Evolutionary conservation across 1,140 invertebrate genomes (phyloP).

Genomic region (Ceratosolen solmsi): DNA sequence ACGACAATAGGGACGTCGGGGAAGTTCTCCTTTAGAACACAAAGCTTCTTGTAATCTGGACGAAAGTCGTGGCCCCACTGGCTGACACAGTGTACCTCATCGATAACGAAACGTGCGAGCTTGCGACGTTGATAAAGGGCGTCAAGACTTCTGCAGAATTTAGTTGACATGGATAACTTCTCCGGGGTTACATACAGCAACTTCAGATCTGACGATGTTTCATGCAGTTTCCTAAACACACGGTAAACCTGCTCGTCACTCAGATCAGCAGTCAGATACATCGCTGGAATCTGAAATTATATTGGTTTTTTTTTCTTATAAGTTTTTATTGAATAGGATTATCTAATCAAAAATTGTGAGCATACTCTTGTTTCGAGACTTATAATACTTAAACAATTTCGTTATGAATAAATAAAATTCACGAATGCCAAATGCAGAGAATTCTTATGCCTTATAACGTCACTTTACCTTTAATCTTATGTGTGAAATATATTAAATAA

Average conservation of each 20-base stretch:
- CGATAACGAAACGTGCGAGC: slow-evolving; percentile 81
- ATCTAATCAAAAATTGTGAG: too few relatives aligned
- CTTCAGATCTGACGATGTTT: slow-evolving; percentile 80
- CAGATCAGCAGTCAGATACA: slow-evolving; percentile 82
- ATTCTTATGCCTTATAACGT: too few relatives aligned
- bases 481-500: too few relatives aligned
- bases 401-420: too few relatives aligned
- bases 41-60: slow-evolving; percentile 91
- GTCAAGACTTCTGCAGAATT: slow-evolving; percentile 76
- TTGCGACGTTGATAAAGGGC: slow-evolving; percentile 73
- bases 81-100: slow-evolving; percentile 98
- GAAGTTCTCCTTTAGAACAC: slow-evolving; percentile 73
- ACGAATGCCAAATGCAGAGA: too few relatives aligned
- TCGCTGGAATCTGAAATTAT: slow-evolving; percentile 81
- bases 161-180: slow-evolving; percentile 85
- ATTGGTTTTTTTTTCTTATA: neutral
- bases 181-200: slow-evolving; percentile 97
- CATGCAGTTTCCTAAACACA: slow-evolving; percentile 80
- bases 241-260: slow-evolving; percentile 75
- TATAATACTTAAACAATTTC: too few relatives aligned
- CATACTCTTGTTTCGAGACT: too few relatives aligned
- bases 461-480: too few relatives aligned
- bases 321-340: neutral
- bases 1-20: slow-evolving; percentile 81
- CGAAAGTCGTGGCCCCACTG: slow-evolving; percentile 98